Percentiles rank a stretch among this genome's conserved stretches.
phyloP scores from a whole-genome alignment of 2,113 vertebrate genomes.

The Oreochromis aureus region DNA sequence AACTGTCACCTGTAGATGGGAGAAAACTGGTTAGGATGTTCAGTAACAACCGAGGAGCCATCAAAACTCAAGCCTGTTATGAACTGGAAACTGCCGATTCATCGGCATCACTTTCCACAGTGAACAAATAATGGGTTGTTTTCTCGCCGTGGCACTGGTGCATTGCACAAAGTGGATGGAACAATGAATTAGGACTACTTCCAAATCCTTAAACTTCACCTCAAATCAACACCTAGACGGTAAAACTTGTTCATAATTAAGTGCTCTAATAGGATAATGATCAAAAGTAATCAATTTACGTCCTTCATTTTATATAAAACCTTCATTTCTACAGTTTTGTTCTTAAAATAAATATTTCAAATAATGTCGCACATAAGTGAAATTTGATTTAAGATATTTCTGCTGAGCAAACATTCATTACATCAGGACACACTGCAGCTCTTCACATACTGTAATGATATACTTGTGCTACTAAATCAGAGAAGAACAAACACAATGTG shows the following conservation, averaged over 20 bases:
- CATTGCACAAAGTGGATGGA: not conserved
- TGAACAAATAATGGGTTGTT: not conserved
- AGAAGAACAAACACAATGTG: not conserved
- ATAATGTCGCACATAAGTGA: not conserved
- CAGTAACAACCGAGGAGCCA: not conserved
- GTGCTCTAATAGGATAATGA: not conserved
- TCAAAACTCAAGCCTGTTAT: not conserved
- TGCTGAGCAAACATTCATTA: not conserved
- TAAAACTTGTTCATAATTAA: not conserved
- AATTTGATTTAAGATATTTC: not conserved
- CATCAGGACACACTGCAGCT: not conserved
- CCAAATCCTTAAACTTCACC: not conserved
- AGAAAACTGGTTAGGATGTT: not conserved
- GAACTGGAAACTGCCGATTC: not conserved
- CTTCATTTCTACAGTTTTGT: not conserved
- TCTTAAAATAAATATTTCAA: not conserved
- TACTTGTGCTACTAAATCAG: not conserved
- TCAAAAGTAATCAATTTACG: not conserved
- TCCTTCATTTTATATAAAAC: not conserved
- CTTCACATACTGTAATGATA: not conserved
- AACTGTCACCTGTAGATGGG: not conserved
- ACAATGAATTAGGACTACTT: not conserved
- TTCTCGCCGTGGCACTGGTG: not conserved
- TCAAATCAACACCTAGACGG: not conserved
- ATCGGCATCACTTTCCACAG: not conserved